Conservation (phyloP, 2,797 vertebrate species). For the Macropus fuliginosus region DNA sequence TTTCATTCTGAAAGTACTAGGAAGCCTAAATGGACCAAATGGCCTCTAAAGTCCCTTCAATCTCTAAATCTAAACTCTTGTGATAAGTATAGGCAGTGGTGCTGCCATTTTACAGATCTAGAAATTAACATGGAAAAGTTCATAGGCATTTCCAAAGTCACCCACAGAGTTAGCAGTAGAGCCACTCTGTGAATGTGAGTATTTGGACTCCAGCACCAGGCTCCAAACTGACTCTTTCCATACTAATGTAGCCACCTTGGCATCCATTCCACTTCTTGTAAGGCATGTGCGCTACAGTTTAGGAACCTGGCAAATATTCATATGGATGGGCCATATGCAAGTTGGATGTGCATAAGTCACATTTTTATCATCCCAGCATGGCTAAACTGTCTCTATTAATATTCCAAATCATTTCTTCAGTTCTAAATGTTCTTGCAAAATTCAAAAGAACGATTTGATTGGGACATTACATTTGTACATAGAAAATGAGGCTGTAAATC, state of each 20-base stretch:
- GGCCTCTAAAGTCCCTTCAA: neutral
- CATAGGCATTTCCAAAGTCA: neutral
- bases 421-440: slow-evolving; percentile 63
- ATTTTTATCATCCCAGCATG: neutral
- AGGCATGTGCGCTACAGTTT: neutral
- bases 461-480: slow-evolving; percentile 64
- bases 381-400: slow-evolving; percentile 56
- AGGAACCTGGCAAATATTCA: neutral
- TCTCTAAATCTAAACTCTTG: neutral
- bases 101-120: neutral
- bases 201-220: neutral
- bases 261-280: neutral
- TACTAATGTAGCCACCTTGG: neutral
- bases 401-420: slow-evolving; percentile 65
- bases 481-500: slow-evolving; percentile 70
- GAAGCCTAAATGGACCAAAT: neutral
- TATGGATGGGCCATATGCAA: neutral
- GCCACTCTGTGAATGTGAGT: neutral
- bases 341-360: neutral
- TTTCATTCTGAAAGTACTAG: neutral
- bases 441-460: slow-evolving; percentile 69
- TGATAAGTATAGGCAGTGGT: neutral
- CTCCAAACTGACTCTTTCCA: neutral
- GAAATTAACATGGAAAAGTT: neutral
- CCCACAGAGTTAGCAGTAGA: neutral